phyloP scores from a whole-genome alignment of 2,797 vertebrate genomes.

The Bradypodion ventrale region DNA sequence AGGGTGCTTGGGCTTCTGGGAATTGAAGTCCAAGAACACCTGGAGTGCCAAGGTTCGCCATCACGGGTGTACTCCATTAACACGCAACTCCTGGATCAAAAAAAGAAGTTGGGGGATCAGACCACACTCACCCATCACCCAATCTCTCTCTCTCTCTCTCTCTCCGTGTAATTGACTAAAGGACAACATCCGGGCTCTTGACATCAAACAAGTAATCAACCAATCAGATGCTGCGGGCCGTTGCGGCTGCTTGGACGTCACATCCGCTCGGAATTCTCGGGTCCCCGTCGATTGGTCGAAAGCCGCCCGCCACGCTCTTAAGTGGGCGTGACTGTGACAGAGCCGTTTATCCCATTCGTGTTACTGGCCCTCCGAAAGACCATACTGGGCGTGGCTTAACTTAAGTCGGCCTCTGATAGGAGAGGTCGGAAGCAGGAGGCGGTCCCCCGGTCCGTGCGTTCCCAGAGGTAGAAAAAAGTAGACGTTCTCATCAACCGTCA shows the following conservation, averaged over 20 bases:
- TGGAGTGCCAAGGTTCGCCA: too few species aligned
- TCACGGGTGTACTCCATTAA: too few species aligned
- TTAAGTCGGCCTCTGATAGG: background rate
- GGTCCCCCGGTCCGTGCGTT: too few species aligned
- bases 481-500: too few species aligned
- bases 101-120: too few species aligned
- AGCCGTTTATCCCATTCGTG: accelerated
- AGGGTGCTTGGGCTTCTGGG: too few species aligned
- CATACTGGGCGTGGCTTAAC: background rate
- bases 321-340: background rate
- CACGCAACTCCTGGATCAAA: too few species aligned
- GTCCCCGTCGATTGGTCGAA: background rate
- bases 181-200: background rate
- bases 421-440: too few species aligned
- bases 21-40: too few species aligned
- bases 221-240: background rate
- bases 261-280: background rate
- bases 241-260: background rate
- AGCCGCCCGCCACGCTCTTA: background rate
- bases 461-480: too few species aligned
- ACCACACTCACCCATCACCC: conserved; percentile 3
- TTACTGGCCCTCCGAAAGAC: background rate
- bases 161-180: background rate
- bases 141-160: background rate
- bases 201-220: background rate